Evolutionary conservation across 2,888 invertebrate genomes (phyloP), one percentile per base, ranked within the genome.

Genomic region (Microchrysa polita): DNA sequence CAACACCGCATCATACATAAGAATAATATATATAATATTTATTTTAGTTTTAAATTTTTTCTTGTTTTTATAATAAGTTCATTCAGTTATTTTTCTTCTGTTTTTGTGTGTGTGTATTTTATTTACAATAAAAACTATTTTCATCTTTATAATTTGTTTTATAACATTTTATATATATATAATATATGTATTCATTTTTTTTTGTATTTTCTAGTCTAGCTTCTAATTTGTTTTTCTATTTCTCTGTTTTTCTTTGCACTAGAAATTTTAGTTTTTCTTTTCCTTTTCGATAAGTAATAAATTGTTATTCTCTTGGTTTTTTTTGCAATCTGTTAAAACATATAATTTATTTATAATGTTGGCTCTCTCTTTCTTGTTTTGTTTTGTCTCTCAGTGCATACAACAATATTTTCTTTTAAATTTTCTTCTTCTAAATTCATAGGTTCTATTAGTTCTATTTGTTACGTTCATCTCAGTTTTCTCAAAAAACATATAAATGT

Each of bases 101-200:
- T 55, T 71, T 71, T n/a, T n/a, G n/a, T n/a, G n/a, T n/a, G n/a
- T 53, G 42, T 67, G 27, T 34, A 34, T 48, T n/a, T 9, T 74
- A 74, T 74, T 60, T 74, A 74, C 74, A 74, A 74, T 73, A 74
- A 72, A 67, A 72, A 60, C 48, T 59, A 48, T 27, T 60, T 72
- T 44, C 42, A 42, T 71, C 44, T 72, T 23, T 27, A 63, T 48
- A 48, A 60, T 67, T 20, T 23, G n/a, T n/a, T n/a, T 67, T 12
- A 55, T 69, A 69, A 57, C 55, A 42, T 69, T 57, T 69, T 34
- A 34, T 57, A 57, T 55, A 34, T 57, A 55, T 69, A 18, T 42
- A 40, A n/a, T n/a, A n/a, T n/a, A n/a, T n/a, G n/a, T n/a, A n/a
- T n/a, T n/a, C n/a, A n/a, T n/a, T n/a, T 53, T 27, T 44, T 23